A percentile compares a stretch with the other conserved stretches of the same genome.
These are phyloP conservation scores for Sphaerodactylus townsendi DNA, from an alignment of 2,113 vertebrate species.

Conservation along the genomic window DNA sequence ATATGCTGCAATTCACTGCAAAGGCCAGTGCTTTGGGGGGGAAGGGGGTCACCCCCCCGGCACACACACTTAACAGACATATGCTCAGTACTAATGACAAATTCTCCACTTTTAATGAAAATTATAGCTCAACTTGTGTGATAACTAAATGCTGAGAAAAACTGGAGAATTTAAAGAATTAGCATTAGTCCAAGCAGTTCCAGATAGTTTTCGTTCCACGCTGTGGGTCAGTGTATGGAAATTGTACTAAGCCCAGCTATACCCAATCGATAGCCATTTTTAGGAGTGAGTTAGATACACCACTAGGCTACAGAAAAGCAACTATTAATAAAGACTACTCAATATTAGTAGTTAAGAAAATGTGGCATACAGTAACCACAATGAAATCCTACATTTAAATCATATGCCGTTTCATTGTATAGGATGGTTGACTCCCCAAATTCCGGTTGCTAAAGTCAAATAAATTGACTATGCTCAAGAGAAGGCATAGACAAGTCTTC, in stretches of 20 bases:
- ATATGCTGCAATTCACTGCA: constrained; percentile 16
- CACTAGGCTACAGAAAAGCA: background rate
- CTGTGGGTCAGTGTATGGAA: background rate
- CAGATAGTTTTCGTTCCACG: background rate
- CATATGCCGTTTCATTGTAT: background rate
- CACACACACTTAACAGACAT: constrained; percentile 11
- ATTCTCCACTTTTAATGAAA: constrained; percentile 41
- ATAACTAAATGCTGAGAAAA: constrained; percentile 16
- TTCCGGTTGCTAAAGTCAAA: constrained; percentile 20
- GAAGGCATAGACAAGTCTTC: constrained; percentile 12
- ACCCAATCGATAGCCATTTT: background rate
- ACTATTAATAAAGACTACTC: constrained; percentile 11
- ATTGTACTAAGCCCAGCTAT: background rate
- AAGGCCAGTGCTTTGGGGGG: constrained; percentile 13
- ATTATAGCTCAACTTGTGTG: constrained; percentile 10
- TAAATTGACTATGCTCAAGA: constrained; percentile 9
- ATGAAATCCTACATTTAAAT: background rate
- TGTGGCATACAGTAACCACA: background rate
- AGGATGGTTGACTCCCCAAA: constrained; percentile 30
- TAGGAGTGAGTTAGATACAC: background rate
- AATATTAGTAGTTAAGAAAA: background rate
- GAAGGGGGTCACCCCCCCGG: background rate
- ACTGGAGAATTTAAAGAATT: constrained; percentile 12
- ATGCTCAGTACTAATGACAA: constrained; percentile 7
- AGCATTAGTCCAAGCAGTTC: background rate